Conservation (phyloP, 1,140 invertebrate species). For the Delia radicum region DNA sequence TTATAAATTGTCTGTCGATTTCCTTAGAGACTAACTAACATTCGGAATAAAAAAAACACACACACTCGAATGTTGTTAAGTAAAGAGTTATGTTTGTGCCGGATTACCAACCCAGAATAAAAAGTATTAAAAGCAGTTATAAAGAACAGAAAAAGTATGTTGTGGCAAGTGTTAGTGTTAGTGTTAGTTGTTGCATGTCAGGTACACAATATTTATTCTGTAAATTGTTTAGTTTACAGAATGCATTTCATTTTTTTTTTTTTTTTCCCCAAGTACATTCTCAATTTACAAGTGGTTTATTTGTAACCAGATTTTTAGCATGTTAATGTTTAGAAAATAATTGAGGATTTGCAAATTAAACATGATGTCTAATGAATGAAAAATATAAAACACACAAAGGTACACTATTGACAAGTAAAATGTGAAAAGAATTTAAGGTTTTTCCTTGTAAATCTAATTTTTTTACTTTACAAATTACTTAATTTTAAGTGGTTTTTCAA, state of each 20-base stretch:
- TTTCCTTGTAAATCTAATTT: too few species aligned
- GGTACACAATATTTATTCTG: slow-evolving; percentile 7
- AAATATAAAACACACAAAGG: too few species aligned
- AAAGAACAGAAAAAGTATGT: background rate
- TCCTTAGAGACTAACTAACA: background rate
- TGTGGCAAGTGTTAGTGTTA: background rate
- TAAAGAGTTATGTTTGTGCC: slow-evolving; percentile 14
- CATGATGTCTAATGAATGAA: background rate
- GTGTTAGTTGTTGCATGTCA: slow-evolving; percentile 7
- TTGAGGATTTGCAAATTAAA: background rate
- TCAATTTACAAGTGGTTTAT: slow-evolving; percentile 2
- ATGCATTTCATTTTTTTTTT: background rate
- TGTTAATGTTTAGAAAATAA: background rate
- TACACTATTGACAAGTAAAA: too few species aligned
- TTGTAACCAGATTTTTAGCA: background rate
- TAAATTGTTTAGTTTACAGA: background rate
- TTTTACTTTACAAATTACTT: too few species aligned
- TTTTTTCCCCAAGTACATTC: background rate
- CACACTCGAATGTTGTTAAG: background rate
- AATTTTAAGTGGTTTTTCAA: too few species aligned
- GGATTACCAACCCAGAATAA: background rate
- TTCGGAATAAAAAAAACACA: background rate
- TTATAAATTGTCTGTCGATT: background rate
- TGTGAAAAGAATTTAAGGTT: too few species aligned
- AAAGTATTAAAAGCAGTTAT: background rate